Percentiles rank a stretch among this genome's conserved stretches.
These are phyloP conservation scores for Hemibagrus wyckioides DNA, from an alignment of 2,113 vertebrate genomes.

Conservation along the genomic window DNA sequence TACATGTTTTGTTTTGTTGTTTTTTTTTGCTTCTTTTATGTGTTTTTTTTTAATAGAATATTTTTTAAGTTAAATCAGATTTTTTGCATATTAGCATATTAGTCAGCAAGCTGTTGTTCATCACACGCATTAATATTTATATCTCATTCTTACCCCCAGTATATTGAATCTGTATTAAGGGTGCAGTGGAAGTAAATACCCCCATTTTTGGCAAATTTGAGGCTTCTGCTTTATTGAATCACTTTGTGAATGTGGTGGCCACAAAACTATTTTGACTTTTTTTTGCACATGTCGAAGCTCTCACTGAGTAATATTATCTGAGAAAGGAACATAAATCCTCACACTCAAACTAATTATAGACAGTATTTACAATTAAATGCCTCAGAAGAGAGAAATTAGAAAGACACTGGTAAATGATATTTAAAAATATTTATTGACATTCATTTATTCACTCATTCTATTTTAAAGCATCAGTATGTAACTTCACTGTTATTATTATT, in stretches of 20 bases:
- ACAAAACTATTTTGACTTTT: background rate
- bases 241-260: background rate
- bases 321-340: background rate
- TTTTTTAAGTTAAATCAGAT: background rate
- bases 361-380: background rate
- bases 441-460: background rate
- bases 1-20: too few relatives aligned
- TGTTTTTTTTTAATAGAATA: background rate
- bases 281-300: background rate
- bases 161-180: constrained; percentile 22
- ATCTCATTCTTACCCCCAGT: background rate
- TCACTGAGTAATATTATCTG: background rate
- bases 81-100: constrained; percentile 8
- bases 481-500: background rate
- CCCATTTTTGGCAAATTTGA: constrained; percentile 6
- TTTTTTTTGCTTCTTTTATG: background rate
- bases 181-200: constrained; percentile 6
- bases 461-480: background rate
- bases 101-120: background rate
- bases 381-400: background rate
- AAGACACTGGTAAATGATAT: background rate
- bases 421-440: background rate
- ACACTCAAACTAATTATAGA: background rate
- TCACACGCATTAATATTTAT: constrained; percentile 17
- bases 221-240: constrained; percentile 1